Evolutionary conservation across 2,888 invertebrate genomes (phyloP).

Genomic region (Colostygia pectinataria): DNA sequence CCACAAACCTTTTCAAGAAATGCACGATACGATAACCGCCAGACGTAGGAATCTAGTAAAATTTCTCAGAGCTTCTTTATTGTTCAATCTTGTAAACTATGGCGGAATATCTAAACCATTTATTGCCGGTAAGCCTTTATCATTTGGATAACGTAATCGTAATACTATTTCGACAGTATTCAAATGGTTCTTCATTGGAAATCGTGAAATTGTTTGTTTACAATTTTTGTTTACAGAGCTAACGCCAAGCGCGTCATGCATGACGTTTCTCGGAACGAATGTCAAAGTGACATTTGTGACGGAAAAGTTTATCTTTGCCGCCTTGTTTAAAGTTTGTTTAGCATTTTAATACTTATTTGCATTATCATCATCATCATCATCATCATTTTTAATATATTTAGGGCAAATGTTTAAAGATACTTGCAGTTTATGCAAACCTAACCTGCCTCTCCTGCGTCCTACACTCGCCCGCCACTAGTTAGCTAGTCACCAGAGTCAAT

Average conservation of each 20-base stretch:
- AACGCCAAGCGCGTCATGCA: slow-evolving; percentile 3
- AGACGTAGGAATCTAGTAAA: neutral
- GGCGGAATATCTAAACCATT: slow-evolving; percentile 17
- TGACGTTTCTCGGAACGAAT: neutral
- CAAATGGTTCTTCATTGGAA: slow-evolving; percentile 20
- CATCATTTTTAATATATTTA: too few species aligned
- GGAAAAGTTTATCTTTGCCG: neutral
- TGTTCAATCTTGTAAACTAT: slow-evolving; percentile 4
- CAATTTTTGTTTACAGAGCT: slow-evolving; percentile 10
- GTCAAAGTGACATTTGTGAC: neutral
- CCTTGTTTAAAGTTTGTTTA: neutral
- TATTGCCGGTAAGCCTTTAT: slow-evolving; percentile 1
- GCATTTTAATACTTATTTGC: too few species aligned
- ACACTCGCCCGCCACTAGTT: too few species aligned
- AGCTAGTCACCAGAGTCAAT: too few species aligned
- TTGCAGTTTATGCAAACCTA: too few species aligned
- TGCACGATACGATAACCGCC: neutral
- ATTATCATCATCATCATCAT: too few species aligned
- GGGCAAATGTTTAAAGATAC: too few species aligned
- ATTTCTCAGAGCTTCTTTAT: neutral
- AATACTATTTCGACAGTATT: neutral
- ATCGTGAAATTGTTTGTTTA: slow-evolving; percentile 5
- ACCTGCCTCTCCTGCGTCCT: too few species aligned
- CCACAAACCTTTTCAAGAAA: neutral
- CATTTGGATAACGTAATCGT: slow-evolving; percentile 11